These are phyloP conservation scores for Passerina amoena DNA, from an alignment of 2,113 vertebrate species.

Conservation along the genomic window DNA sequence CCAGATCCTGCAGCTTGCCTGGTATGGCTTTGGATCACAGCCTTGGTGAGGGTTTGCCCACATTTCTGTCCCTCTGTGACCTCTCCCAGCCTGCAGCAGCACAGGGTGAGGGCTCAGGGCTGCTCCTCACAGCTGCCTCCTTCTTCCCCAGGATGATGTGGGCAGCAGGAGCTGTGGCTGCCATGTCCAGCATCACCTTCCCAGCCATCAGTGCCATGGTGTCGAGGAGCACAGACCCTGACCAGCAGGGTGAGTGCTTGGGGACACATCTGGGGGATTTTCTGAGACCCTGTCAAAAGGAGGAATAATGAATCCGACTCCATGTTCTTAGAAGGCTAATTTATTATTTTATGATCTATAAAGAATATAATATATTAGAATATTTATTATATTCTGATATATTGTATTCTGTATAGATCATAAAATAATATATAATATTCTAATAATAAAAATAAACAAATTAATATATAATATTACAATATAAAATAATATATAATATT, in stretches of 20 bases:
- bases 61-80: fast-evolving
- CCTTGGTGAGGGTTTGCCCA: constrained; percentile 83
- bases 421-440: too few relatives aligned
- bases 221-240: constrained; percentile 86
- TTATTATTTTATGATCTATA: too few relatives aligned
- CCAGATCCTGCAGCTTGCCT: constrained; percentile 91
- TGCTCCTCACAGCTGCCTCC: not conserved
- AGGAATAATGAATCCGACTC: too few relatives aligned
- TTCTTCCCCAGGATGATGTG: constrained; percentile 87
- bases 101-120: not conserved
- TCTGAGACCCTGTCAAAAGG: too few relatives aligned
- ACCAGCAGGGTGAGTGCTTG: constrained; percentile 82
- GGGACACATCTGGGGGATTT: not conserved
- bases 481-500: too few relatives aligned
- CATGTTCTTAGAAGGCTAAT: too few relatives aligned
- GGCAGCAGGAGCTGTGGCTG: constrained; percentile 88
- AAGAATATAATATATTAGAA: too few relatives aligned
- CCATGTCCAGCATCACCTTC: constrained; percentile 93
- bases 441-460: too few relatives aligned
- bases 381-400: too few relatives aligned
- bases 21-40: constrained; percentile 91
- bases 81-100: not conserved
- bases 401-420: too few relatives aligned
- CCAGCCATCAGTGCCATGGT: constrained; percentile 89
- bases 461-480: too few relatives aligned